Base-by-base conservation (phyloP, 2,113 vertebrate genomes). In the Forbesichthys agassizii region DNA sequence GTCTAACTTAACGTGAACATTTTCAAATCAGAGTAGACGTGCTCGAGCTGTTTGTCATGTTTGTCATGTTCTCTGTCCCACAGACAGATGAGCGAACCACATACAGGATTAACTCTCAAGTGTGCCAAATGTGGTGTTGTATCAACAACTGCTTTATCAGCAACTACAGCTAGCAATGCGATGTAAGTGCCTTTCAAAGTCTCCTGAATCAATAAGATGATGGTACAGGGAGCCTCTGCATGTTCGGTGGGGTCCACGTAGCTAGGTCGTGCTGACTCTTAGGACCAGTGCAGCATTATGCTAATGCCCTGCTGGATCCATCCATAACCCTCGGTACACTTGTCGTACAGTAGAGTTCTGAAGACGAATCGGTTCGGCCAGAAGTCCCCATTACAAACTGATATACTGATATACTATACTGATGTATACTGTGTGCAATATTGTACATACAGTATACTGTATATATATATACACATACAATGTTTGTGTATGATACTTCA, bases 1-100 rank as follows among this genome's bases (percentile, higher is more conserved):
- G 80, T 71, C 75, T 83, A 81, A 84, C 71, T 76, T 88, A 80
- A 76, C 59, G 49, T 69, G 68, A 20, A 47, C 68, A 62, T 55
- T 67, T 63, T 66, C 67, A 76, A 66, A 65, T 73, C 57, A 48
- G 60, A 63, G 47, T 68, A 71, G 71, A 73, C 79, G 61, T 73
- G 57, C 77, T 65, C 48, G 80, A 54, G 11, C 69, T 82, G 75
- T 88, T 84, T 82, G 80, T 89, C 82, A 78, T 81, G 73, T 83
- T 84, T 68, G 84, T 84, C 78, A 90, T 69, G 64, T 83, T 84
- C 74, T 83, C 64, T 95, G 94, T 95, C 94, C 94, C 83, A 92
- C 96, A 99, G 98, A 96, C 98, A 98, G 94, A 99, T 99, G 97
- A 99, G 96, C 91, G 98, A 99, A 94, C 98, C 98, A 89, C 97